phyloP scores from a whole-genome alignment of 2,113 vertebrate species.

The Mastomys coucha region DNA sequence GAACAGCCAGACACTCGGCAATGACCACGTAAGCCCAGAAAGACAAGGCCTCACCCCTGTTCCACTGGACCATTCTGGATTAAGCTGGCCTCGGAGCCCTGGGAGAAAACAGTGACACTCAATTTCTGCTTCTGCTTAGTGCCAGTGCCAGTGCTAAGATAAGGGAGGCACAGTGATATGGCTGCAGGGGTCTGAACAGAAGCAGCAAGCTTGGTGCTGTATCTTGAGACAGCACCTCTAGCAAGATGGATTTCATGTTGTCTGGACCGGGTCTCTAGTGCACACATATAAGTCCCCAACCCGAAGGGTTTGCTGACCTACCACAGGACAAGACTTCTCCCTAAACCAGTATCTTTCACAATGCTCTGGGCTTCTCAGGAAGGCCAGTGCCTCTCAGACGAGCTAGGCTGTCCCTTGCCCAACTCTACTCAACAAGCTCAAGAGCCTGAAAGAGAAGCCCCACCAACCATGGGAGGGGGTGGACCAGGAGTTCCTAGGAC shows the following conservation, averaged over 20 bases:
- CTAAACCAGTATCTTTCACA: neutral
- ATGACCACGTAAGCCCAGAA: neutral
- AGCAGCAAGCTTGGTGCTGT: neutral
- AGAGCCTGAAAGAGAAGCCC: neutral
- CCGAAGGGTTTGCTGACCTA: too few relatives aligned
- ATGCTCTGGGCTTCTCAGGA: neutral
- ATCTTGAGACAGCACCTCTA: too few relatives aligned
- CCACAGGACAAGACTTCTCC: neutral
- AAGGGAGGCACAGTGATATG: neutral
- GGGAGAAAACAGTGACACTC: neutral
- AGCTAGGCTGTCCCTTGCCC: neutral
- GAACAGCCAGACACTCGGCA: neutral
- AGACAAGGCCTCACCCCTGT: neutral
- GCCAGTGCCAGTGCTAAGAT: neutral
- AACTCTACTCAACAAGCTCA: neutral
- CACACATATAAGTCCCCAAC: accelerated
- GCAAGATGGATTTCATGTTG: too few relatives aligned
- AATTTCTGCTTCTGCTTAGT: neutral
- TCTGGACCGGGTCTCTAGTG: neutral
- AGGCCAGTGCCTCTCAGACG: neutral
- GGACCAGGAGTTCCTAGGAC: neutral
- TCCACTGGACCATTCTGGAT: accelerated
- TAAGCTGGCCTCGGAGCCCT: too few relatives aligned
- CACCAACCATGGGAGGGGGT: neutral
- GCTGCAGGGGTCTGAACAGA: neutral